Conservation (phyloP, 2,113 vertebrate species). For the Rhadina sibilatrix region DNA sequence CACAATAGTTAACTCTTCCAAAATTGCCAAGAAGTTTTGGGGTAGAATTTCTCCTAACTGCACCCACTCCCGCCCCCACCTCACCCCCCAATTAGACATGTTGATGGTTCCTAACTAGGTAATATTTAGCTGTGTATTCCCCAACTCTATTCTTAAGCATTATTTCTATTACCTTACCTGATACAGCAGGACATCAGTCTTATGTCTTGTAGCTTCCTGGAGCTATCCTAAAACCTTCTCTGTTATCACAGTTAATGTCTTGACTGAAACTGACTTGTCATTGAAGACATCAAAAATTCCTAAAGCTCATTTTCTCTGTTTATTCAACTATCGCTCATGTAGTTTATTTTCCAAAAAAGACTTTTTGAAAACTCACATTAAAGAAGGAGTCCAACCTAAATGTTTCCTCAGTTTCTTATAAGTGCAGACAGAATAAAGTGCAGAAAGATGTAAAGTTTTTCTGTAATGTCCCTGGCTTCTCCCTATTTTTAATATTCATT, state of each 20-base stretch:
- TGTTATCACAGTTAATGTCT: neutral
- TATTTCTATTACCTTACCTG: neutral
- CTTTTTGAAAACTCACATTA: neutral
- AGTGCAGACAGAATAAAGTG: neutral
- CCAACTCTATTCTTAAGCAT: neutral
- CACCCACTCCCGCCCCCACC: rapidly evolving
- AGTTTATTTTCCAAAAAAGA: neutral
- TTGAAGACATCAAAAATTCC: neutral
- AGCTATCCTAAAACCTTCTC: neutral
- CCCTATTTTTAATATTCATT: neutral
- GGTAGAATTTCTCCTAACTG: neutral
- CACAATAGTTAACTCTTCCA: neutral
- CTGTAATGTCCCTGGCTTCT: neutral
- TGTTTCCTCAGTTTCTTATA: neutral
- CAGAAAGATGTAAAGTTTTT: neutral
- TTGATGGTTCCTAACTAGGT: neutral
- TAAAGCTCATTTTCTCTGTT: neutral
- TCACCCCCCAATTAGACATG: rapidly evolving
- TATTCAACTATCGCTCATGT: neutral
- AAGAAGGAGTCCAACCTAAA: neutral
- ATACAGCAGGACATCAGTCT: neutral
- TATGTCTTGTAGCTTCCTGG: neutral
- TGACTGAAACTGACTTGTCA: neutral
- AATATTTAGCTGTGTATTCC: neutral
- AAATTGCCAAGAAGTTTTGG: neutral